phyloP scores from a whole-genome alignment of 2,888 invertebrate genomes.

The Epistrophe grossulariae region DNA sequence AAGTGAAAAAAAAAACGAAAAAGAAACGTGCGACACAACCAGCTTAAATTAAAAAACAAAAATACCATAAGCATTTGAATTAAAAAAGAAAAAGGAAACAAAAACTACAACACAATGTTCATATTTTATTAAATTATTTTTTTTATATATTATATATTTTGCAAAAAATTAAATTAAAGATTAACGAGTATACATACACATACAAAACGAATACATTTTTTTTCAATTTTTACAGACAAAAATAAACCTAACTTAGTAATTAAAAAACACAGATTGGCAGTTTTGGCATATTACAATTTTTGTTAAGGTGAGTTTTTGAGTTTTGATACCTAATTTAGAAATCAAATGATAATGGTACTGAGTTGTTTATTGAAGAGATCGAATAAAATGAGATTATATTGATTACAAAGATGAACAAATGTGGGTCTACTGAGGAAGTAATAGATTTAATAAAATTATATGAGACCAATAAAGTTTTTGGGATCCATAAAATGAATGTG shows the following conservation, averaged over 20 bases:
- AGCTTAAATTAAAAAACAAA: constrained; percentile 12
- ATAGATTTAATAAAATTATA: too few relatives aligned
- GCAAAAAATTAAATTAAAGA: constrained; percentile 20
- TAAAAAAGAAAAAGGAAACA: constrained; percentile 26
- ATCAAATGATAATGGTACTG: too few relatives aligned
- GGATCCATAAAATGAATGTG: too few relatives aligned
- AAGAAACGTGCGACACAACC: constrained; percentile 10
- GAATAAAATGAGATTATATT: too few relatives aligned
- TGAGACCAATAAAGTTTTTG: too few relatives aligned
- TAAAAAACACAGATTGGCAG: constrained; percentile 68
- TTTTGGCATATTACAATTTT: constrained; percentile 43
- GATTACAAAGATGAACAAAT: too few relatives aligned
- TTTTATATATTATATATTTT: constrained; percentile 59
- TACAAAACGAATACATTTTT: constrained; percentile 3
- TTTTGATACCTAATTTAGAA: background rate
- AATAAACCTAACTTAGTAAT: constrained; percentile 54
- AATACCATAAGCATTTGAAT: constrained; percentile 27
- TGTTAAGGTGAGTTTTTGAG: constrained; percentile 50
- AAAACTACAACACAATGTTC: constrained; percentile 27
- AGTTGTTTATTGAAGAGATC: too few relatives aligned
- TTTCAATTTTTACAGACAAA: constrained; percentile 35
- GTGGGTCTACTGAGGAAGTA: too few relatives aligned
- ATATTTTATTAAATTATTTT: constrained; percentile 8
- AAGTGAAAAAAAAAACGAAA: constrained; percentile 29
- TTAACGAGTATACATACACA: background rate